Base-by-base conservation (phyloP, 2,797 vertebrate species). In the Rhinophrynus dorsalis region DNA sequence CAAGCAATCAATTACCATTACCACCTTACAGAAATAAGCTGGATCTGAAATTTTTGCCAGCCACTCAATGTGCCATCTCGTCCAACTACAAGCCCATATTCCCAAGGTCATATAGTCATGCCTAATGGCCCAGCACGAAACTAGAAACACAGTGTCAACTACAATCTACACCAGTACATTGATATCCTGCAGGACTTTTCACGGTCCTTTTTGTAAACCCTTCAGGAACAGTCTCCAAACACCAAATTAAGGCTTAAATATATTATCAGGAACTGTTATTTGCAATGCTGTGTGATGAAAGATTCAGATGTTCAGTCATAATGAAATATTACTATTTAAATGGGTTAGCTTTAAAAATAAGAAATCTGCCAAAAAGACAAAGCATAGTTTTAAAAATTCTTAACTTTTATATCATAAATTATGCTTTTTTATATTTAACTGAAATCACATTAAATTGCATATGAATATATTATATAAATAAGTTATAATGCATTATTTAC, bases 241-340 rank as follows among this genome's bases (percentile, higher is more conserved):
- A 56, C 18, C 52, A 35, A 62, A 70, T 70, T 27, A 69, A 62
- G 57, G 35, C 55, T 60, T 69, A 52, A 68, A 69, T 62, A 61
- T 69, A 45, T 69, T 54, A 61, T 3, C 23, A 62, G 48, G 20
- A 38, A 54, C 54, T 42, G 35, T 32, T 61, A 62, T 70, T 70
- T 17, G 21, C 18, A 62, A 63, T 62, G 37, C 50, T 62, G 58
- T 70, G 38, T 62, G 37, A 70, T 70, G 48, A 70, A 70, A 70
- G 55, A 70, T 70, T 61, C 38, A 70, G 26, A 27, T 62, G 21
- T 62, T 62, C 50, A 37, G 58, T 62, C 48, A 62, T 32, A 62
- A 47, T 33, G 32, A 42, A 44, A 23, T 26, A 45, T 55, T 70
- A 24, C 7, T 52, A 60, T 62, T 68, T 33, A 60, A 61, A 55